Base-by-base conservation (phyloP, 1,140 invertebrate genomes). In the Caenorhabditis briggsae region DNA sequence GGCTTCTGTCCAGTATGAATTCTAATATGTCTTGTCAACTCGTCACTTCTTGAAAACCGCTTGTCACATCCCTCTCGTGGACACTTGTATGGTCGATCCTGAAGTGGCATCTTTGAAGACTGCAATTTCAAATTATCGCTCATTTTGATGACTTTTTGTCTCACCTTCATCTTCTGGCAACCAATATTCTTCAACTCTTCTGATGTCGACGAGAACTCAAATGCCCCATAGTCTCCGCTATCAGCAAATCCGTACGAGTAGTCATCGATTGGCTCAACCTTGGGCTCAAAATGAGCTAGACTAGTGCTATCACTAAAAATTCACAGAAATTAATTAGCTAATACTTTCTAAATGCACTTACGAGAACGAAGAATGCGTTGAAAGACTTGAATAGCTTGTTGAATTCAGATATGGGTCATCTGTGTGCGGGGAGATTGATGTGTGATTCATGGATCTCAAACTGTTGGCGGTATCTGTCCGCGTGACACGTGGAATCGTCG, bases 1-100 rank as follows among this genome's bases (percentile, higher is more conserved):
- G 98, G 98, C 92, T 99, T 99, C 92, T 99, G 97, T 2, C 98
- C 98, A 2, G 98, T 99, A 93, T 99, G 98, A 89, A 99, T 99
- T 70, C 98, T 95, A 89, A 99, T 98, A 93, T 99, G 98, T 89
- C 98, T 94, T 7, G 98, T 99, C 33, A 99, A 94, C 93, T 99
- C 98, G 93, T 99, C 98, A 74, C 96, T 97, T 82, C 98, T 94
- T 14, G 97, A 98, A 93, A 99, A 99, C 82, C 97, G 94, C 48
- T 97, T 83, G 43, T 87, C 86, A 59, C 86, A 87, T 58, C 83
- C 65, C 7, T 83, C 82, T 6, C 82, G 46, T 55, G 86, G 82
- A n/a, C 86, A 87, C 20, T 87, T 87, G 86, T 87, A 87, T n/a
- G 86, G 86, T 33, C 83, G 20, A 12, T 84, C 83, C 7, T 74